A percentile compares a stretch with the other conserved stretches of the same genome.
phyloP scores from a whole-genome alignment of 35 echinoderm and acorn worm species.

The Patiria miniata region DNA sequence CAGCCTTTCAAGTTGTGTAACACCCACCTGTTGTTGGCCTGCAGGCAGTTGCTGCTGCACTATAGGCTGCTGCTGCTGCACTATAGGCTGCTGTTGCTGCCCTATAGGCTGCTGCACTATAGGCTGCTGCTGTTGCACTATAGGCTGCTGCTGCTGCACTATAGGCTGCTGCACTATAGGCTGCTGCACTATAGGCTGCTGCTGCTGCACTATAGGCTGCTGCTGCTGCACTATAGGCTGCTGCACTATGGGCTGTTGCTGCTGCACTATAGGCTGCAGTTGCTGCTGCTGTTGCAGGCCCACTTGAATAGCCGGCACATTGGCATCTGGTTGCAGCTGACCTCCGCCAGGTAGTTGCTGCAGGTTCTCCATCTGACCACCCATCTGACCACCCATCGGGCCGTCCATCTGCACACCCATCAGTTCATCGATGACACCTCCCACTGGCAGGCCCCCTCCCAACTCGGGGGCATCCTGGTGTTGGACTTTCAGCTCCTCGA shows the following conservation, averaged over 20 bases:
- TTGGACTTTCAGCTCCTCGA: slow-evolving; percentile 40
- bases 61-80: not conserved
- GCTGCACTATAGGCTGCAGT: slow-evolving; percentile 5
- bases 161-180: not conserved
- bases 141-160: not conserved
- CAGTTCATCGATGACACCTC: too few species aligned
- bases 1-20: not conserved
- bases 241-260: slow-evolving; percentile 5
- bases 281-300: not conserved
- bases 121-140: slow-evolving; percentile 23
- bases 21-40: slow-evolving; percentile 2
- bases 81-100: not conserved
- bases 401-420: not conserved
- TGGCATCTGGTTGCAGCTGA: not conserved
- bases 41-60: slow-evolving; percentile 1
- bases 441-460: too few species aligned
- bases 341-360: too few species aligned
- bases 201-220: slow-evolving; percentile 8
- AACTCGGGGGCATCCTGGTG: slow-evolving; percentile 1
- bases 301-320: too few species aligned
- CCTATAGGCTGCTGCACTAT: not conserved
- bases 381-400: not conserved
- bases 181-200: not conserved
- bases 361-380: not conserved
- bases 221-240: not conserved